Conservation (phyloP, 1,140 invertebrate genomes). For the Ectropis grisescens region DNA sequence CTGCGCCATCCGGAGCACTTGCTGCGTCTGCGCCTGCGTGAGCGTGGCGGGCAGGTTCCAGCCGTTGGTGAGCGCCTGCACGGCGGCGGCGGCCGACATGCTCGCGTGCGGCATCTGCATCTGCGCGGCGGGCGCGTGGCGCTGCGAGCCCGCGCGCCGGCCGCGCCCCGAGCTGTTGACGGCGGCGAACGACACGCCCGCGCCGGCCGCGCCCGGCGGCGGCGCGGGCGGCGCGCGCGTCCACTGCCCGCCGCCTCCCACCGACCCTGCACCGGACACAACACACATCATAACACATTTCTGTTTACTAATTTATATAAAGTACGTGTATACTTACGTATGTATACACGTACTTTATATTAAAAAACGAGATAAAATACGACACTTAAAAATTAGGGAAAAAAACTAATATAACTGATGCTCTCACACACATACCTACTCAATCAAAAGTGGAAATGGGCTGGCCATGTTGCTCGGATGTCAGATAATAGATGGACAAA, state of each 20-base stretch:
- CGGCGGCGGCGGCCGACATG: slow-evolving; percentile 45
- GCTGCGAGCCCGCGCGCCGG: slow-evolving; percentile 24
- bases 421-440: no score
- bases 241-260: slow-evolving; percentile 54
- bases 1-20: slow-evolving; percentile 60
- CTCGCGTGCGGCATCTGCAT: slow-evolving; percentile 53
- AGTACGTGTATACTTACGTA: no score
- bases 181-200: slow-evolving; percentile 20
- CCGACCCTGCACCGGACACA: slow-evolving; percentile 29
- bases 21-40: slow-evolving; percentile 57
- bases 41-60: slow-evolving; percentile 49
- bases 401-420: no score
- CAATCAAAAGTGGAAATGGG: no score
- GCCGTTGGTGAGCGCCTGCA: slow-evolving; percentile 54
- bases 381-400: no score
- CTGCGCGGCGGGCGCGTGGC: slow-evolving; percentile 35
- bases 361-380: no score
- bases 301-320: no score
- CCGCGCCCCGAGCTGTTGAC: slow-evolving; percentile 24
- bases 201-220: slow-evolving; percentile 34
- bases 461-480: no score
- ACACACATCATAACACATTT: no score
- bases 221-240: slow-evolving; percentile 59
- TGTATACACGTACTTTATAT: no score
- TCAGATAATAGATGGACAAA: no score